Conservation (phyloP, 2,113 vertebrate species). For the Corythaeola cristata region DNA sequence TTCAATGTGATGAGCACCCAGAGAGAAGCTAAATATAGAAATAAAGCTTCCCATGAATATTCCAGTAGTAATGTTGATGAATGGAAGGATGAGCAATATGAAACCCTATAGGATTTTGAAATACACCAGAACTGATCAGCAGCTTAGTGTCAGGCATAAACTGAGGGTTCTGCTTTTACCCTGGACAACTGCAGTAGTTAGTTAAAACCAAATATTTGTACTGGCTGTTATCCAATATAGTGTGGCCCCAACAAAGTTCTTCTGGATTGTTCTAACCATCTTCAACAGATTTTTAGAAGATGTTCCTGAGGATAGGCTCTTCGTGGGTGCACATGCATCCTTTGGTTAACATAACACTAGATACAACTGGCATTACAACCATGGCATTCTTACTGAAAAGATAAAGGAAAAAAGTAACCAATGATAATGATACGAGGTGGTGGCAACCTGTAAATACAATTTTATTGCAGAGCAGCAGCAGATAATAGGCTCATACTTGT, state of each 20-base stretch:
- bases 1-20: not conserved
- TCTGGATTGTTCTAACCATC: not conserved
- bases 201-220: not conserved
- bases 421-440: fast-evolving
- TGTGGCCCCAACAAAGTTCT: not conserved
- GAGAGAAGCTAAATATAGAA: not conserved
- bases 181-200: not conserved
- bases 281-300: not conserved
- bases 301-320: not conserved
- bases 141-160: not conserved
- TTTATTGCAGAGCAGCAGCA: not conserved
- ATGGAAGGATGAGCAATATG: not conserved
- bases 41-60: not conserved
- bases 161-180: not conserved
- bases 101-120: not conserved
- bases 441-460: not conserved
- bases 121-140: not conserved
- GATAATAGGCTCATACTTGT: not conserved
- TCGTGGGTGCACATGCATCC: not conserved
- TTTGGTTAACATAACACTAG: not conserved
- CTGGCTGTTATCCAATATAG: not conserved
- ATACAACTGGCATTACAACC: fast-evolving
- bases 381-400: not conserved
- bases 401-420: not conserved
- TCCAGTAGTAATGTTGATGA: not conserved